phyloP scores from a whole-genome alignment of 2,888 invertebrate species.

The Caenorhabditis zanzibari region DNA sequence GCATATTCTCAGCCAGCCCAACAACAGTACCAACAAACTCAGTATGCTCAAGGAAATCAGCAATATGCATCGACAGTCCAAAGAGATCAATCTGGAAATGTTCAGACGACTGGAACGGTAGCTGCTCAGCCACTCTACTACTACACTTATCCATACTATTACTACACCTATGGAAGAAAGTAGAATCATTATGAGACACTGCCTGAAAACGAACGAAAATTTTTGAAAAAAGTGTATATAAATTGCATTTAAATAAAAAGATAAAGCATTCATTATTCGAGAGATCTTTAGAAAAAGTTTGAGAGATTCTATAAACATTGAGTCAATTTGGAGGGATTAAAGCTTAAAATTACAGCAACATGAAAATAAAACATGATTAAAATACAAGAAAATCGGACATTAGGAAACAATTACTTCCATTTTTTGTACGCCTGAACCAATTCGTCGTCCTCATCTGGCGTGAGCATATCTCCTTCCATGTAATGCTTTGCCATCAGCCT shows the following conservation, averaged over 20 bases:
- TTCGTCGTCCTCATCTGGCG: conserved; percentile 62
- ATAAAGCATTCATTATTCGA: too few species aligned
- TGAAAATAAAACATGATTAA: not conserved
- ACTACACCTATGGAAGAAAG: conserved; percentile 69
- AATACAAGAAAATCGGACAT: not conserved
- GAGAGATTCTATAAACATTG: not conserved
- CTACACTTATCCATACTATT: conserved; percentile 67
- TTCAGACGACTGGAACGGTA: conserved; percentile 43
- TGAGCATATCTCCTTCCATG: conserved; percentile 62
- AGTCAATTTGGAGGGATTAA: not conserved
- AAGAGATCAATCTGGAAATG: conserved; percentile 34
- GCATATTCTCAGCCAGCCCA: conserved; percentile 37
- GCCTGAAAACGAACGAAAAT: conserved; percentile 24
- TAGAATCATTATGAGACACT: conserved; percentile 21
- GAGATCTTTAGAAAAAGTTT: conserved; percentile 7
- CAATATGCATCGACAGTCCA: conserved; percentile 24
- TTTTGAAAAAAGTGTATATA: not conserved
- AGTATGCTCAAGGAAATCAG: conserved; percentile 47
- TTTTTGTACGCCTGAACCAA: conserved; percentile 63
- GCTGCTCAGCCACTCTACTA: conserved; percentile 67
- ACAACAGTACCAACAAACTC: conserved; percentile 48
- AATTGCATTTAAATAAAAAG: not conserved
- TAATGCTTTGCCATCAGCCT: conserved; percentile 61
- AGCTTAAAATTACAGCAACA: not conserved
- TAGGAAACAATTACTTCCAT: conserved; percentile 20